These are phyloP conservation scores for Sinodicranocentrus sp. DNA, from an alignment of 2,888 invertebrate species.

Conservation along the genomic window DNA sequence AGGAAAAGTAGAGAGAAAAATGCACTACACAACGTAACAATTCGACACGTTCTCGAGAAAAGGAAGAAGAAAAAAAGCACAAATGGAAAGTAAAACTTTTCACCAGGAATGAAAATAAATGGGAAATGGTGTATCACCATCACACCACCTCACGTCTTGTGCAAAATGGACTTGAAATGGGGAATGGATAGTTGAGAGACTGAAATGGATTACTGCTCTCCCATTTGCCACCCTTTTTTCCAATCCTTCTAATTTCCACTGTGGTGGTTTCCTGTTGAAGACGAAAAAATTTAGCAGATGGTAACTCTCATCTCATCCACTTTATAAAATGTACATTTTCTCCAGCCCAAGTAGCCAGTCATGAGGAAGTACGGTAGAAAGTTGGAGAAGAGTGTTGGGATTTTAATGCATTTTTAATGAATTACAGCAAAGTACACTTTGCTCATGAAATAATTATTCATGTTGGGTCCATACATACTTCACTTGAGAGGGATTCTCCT, in stretches of 20 bases:
- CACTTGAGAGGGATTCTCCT: background rate
- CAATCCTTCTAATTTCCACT: background rate
- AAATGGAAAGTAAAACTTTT: slow-evolving; percentile 21
- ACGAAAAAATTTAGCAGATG: background rate
- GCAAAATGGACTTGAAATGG: slow-evolving; percentile 13
- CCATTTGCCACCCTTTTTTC: slow-evolving; percentile 7
- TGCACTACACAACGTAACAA: slow-evolving; percentile 3
- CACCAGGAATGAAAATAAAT: slow-evolving; percentile 33
- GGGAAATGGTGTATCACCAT: slow-evolving; percentile 41
- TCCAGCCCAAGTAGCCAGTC: background rate
- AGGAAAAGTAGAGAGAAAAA: too few species aligned
- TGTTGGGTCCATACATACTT: background rate
- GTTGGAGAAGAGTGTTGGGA: slow-evolving; percentile 33
- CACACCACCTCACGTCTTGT: background rate
- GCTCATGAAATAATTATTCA: slow-evolving; percentile 57
- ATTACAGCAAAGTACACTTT: slow-evolving; percentile 66
- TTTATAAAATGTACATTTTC: background rate
- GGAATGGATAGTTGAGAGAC: background rate
- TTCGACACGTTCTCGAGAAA: background rate
- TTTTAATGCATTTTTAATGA: slow-evolving; percentile 69
- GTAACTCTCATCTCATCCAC: background rate
- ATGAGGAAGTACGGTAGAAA: background rate
- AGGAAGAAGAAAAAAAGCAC: background rate
- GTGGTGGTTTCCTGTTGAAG: too few species aligned
- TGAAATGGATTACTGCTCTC: background rate